Evolutionary conservation across 2,113 vertebrate genomes (phyloP).

Genomic region (Xenus cinereus): DNA sequence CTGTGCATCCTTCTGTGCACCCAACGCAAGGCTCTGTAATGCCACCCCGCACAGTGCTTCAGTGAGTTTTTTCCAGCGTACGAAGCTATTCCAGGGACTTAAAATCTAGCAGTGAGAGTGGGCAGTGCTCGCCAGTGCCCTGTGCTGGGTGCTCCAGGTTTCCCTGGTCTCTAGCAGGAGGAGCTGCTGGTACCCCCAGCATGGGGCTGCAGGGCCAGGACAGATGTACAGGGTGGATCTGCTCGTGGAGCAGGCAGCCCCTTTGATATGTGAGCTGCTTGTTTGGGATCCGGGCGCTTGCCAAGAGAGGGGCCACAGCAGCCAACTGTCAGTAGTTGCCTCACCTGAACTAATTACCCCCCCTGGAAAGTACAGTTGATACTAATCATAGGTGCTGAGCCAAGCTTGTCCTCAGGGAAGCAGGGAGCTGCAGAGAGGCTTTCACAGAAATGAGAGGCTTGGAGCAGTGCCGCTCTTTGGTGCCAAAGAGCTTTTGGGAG

Average conservation of each 20-base stretch:
- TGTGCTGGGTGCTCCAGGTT: neutral
- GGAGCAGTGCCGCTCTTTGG: neutral
- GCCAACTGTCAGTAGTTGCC: slow-evolving; percentile 59
- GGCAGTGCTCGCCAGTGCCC: rapidly evolving
- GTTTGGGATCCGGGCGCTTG: neutral
- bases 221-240: slow-evolving; percentile 42
- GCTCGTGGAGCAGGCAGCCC: slow-evolving; percentile 23
- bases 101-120: neutral
- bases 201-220: neutral
- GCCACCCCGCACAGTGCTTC: neutral
- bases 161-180: neutral
- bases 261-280: slow-evolving; percentile 65
- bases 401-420: slow-evolving; percentile 49
- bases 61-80: neutral
- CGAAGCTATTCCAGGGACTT: neutral
- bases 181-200: neutral
- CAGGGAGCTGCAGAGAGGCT: slow-evolving; percentile 4
- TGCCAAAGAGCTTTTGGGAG: slow-evolving; percentile 30
- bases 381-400: slow-evolving; percentile 52
- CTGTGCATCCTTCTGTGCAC: neutral
- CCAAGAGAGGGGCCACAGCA: slow-evolving; percentile 55
- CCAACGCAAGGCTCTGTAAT: neutral
- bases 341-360: slow-evolving; percentile 70
- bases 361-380: slow-evolving; percentile 61
- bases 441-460: slow-evolving; percentile 10